phyloP scores from a whole-genome alignment of 2,113 vertebrate genomes.

The Physeter macrocephalus region DNA sequence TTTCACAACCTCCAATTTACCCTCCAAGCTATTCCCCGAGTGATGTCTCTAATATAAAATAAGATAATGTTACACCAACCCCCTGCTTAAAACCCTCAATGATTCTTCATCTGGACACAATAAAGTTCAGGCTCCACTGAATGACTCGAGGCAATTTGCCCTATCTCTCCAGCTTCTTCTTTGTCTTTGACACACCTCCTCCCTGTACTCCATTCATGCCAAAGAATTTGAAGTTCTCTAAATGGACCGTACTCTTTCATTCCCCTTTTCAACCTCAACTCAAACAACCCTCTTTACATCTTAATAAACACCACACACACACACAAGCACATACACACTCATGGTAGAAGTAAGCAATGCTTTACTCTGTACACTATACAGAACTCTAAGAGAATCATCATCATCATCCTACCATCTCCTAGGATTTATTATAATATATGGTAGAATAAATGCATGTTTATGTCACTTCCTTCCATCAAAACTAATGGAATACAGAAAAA shows the following conservation, averaged over 20 bases:
- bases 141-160: background rate
- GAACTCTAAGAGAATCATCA: background rate
- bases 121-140: background rate
- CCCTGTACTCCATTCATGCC: background rate
- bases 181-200: background rate
- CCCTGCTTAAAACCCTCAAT: background rate
- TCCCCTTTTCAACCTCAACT: background rate
- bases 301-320: background rate
- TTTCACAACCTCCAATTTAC: background rate
- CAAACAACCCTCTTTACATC: background rate
- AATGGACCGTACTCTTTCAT: background rate
- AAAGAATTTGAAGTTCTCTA: background rate
- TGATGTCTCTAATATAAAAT: background rate
- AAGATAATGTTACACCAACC: background rate
- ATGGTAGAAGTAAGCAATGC: background rate
- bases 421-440: background rate
- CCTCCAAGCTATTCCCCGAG: background rate
- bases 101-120: background rate
- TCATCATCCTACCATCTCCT: background rate
- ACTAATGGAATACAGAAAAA: background rate
- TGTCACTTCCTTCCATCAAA: background rate
- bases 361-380: background rate
- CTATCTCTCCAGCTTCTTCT: background rate
- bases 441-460: background rate
- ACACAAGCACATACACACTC: background rate